These are phyloP conservation scores for Lasioglossum albipes DNA, from an alignment of 1,140 invertebrate genomes.

Conservation along the genomic window DNA sequence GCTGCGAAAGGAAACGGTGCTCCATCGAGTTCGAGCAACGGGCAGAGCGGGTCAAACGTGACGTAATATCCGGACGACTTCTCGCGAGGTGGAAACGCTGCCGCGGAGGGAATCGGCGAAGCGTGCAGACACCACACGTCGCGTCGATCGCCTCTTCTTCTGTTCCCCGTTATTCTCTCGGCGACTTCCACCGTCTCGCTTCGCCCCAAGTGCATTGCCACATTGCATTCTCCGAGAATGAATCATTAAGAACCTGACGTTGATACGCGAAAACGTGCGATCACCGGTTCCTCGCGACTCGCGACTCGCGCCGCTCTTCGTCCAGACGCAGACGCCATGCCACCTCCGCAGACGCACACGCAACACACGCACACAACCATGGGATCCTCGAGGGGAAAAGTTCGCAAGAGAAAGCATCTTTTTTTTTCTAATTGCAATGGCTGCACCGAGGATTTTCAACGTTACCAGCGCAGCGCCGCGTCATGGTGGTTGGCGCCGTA, in stretches of 20 bases:
- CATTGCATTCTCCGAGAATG: conserved; percentile 74
- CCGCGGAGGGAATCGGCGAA: conserved; percentile 63
- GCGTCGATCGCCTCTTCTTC: conserved; percentile 56
- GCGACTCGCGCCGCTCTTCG: background rate
- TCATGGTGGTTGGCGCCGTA: too few relatives aligned
- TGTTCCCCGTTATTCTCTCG: conserved; percentile 58
- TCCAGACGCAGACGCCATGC: background rate
- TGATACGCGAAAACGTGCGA: conserved; percentile 56
- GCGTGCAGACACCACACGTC: conserved; percentile 65
- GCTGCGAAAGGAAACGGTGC: background rate
- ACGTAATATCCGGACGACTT: conserved; percentile 73
- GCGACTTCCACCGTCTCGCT: conserved; percentile 50
- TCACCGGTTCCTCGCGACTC: conserved; percentile 16
- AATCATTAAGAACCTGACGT: conserved; percentile 73
- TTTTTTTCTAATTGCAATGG: conserved; percentile 22
- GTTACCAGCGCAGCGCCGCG: too few relatives aligned
- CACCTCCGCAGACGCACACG: too few relatives aligned
- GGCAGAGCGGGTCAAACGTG: conserved; percentile 65
- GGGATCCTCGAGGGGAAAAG: background rate
- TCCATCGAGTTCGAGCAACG: conserved; percentile 7
- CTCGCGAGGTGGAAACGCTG: conserved; percentile 56
- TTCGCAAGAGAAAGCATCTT: conserved; percentile 28
- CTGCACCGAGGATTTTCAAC: too few relatives aligned
- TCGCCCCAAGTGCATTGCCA: conserved; percentile 67
- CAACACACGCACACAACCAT: too few relatives aligned